These are phyloP conservation scores for Hypotaenidia okinawae DNA, from an alignment of 2,797 vertebrate genomes.

Conservation along the genomic window DNA sequence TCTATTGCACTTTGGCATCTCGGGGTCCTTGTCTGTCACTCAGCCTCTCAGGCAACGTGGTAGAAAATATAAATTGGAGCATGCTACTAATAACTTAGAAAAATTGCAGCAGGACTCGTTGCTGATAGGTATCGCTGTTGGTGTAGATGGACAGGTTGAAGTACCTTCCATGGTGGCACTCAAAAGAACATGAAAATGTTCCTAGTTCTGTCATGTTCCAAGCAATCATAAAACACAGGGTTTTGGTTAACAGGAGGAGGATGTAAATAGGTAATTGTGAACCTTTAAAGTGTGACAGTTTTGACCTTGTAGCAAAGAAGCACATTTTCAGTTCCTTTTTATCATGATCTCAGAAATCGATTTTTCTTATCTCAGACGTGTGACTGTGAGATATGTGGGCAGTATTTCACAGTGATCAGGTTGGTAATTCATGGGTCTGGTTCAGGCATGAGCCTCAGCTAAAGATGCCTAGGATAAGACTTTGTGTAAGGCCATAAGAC, in stretches of 20 bases:
- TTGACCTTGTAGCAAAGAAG: neutral
- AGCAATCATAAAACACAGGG: rapidly evolving
- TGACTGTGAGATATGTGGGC: neutral
- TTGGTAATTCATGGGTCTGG: neutral
- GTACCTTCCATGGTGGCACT: neutral
- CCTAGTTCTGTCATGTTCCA: neutral
- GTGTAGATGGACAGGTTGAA: neutral
- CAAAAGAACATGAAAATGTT: neutral
- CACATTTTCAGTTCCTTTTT: neutral
- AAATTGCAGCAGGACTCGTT: neutral
- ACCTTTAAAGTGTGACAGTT: neutral
- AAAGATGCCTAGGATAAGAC: neutral
- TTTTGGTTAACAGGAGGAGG: neutral
- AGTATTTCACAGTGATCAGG: neutral
- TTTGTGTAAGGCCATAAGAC: neutral
- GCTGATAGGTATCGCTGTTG: neutral
- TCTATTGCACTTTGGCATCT: neutral
- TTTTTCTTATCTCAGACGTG: neutral
- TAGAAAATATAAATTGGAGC: neutral
- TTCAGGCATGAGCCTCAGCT: neutral
- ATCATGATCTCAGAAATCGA: neutral
- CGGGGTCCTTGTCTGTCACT: neutral
- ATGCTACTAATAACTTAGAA: neutral
- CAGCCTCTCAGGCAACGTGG: neutral
- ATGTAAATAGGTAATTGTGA: neutral